Evolutionary conservation across 2,888 invertebrate species (phyloP).

Genomic region (Synanthedon myopaeformis): DNA sequence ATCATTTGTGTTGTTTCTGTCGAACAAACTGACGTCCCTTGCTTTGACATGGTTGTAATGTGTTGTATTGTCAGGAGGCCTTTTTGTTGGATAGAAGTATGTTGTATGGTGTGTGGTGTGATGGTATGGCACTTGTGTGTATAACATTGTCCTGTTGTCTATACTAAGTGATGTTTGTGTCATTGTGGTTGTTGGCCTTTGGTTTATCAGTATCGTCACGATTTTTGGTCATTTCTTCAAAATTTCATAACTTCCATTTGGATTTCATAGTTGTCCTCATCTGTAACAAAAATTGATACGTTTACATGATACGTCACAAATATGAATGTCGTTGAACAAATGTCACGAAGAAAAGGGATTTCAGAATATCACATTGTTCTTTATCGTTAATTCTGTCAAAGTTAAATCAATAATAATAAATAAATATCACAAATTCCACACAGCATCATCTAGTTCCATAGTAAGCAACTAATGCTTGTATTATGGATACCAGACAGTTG

Average conservation of each 20-base stretch:
- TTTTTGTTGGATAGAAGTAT: conserved; percentile 26
- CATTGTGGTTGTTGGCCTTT: neutral
- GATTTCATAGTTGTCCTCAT: neutral
- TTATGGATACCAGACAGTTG: too few relatives aligned
- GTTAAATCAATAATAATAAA: too few relatives aligned
- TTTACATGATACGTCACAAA: too few relatives aligned
- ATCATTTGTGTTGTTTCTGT: conserved; percentile 28
- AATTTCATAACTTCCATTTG: neutral
- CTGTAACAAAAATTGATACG: neutral
- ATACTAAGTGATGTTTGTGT: neutral
- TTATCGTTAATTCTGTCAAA: too few relatives aligned
- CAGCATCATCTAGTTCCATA: too few relatives aligned
- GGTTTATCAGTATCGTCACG: neutral
- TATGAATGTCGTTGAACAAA: too few relatives aligned
- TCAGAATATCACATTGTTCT: too few relatives aligned
- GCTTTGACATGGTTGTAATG: conserved; percentile 11
- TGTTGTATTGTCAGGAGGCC: conserved; percentile 31
- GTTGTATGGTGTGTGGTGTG: neutral
- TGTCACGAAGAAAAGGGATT: too few relatives aligned
- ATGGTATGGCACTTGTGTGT: neutral
- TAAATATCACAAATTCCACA: too few relatives aligned
- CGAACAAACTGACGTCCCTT: conserved; percentile 10
- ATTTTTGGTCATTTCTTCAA: neutral
- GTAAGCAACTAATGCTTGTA: too few relatives aligned
- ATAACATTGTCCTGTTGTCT: neutral